Base-by-base conservation (phyloP, 2,888 invertebrate genomes). In the Leptothorax acervorum region DNA sequence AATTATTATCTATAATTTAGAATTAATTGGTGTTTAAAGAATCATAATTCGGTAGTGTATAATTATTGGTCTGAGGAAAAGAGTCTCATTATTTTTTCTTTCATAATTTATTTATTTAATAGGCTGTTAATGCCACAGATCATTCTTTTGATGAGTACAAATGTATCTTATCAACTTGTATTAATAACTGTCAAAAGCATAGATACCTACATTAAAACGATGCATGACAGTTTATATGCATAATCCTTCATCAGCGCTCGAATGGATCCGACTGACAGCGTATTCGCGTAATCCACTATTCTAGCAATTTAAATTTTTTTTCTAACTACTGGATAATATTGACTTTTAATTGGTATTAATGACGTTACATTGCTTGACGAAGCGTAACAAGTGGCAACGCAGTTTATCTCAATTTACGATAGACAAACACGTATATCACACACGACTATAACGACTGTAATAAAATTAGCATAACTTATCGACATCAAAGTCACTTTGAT, bases 401-500 rank as follows among this genome's bases (percentile, higher is more conserved):
- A 63, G 63, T 42, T 79, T 83, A 83, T 83, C 83, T 63, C 55
- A 57, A 63, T 79, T 63, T 48, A 48, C 60, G 82, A 75, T 75
- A 79, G 82, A 53, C 70, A 84, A 84, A 82, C 66, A 66, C 74
- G 48, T 60, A 51, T 84, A 57, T 82, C 74, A 42, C 60, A 23
- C 79, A 35, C 23, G 45, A 62, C 55, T 45, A 70, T 82, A 84
- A 70, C 12, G 28, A n/a, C 15, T 62, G 48, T 23, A 55, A 62
- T 68, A 68, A 82, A 84, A 74, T 70, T 82, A 73, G 48, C 74
- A 82, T 74, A 70, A 82, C 62, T 84, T 82, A 84, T 68, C 82
- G 45, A 51, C 45, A 60, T 82, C 60, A n/a, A 42, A 57, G 39
- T 62, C 23, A 63, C 31, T 75, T 66, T 62, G 71, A 81, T 84